Evolutionary conservation across 2,113 vertebrate species (phyloP), one percentile per base, ranked within the genome.

Genomic region (Nibea albiflora): DNA sequence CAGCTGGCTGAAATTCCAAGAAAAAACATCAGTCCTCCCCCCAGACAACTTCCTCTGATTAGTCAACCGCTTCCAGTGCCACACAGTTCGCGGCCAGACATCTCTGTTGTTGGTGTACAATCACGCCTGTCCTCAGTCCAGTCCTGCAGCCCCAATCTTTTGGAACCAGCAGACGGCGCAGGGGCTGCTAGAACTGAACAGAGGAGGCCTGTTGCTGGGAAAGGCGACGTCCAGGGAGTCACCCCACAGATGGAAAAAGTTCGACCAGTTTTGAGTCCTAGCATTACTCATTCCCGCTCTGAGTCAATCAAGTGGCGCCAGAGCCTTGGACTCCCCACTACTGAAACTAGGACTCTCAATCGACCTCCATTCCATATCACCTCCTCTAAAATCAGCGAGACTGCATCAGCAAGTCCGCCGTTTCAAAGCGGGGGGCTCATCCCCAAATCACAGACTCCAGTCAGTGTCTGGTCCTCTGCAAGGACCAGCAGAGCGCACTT

Each of bases 1-100:
- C 92, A 92, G 91, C 92, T 83, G 90, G 91, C 89, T 92, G 92
- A 92, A 80, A 85, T 91, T 92, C 80, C 89, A 24, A 84, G 1
- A 20, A 63, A 77, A 85, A 77, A 47, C 20, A 47, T 14, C 72
- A 63, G 31, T 74, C 63, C 35, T 8, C 58, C 52, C 44, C 44
- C 75, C 11, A 86, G 70, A 53, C 76, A 54, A 1, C 63, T 78
- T 73, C 57, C 28, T 14, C 58, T 20, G 4, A 68, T 20, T 49
- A 56, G 39, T n/a, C 50, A 46, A 12, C 31, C 58, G 19, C n/a
- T 69, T 57, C 74, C 72, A 31, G n/a, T 35, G 3, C 28, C 81
- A 5, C 72, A 78, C 50, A 54, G 57, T 66, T 71, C 53, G 11
- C 22, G 17, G 1, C 64, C 70, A 17, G 62, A 75, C 47, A 44